Conservation (phyloP, 2,113 vertebrate species). For the Triplophysa dalaica region DNA sequence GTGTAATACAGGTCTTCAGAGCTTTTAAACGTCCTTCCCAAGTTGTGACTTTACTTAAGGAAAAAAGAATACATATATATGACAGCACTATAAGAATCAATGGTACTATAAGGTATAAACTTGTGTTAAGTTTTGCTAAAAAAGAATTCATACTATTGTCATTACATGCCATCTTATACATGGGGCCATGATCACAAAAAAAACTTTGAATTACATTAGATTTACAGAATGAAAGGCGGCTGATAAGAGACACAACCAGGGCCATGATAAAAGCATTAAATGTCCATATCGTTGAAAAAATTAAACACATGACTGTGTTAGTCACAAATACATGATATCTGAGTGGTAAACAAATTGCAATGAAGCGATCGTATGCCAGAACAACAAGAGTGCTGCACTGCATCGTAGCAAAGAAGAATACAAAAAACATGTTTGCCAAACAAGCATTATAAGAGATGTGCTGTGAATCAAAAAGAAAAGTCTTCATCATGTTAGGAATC, state of each 20-base stretch:
- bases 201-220: constrained; percentile 50
- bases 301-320: constrained; percentile 57
- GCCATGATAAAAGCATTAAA: constrained; percentile 37
- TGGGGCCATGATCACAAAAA: constrained; percentile 58
- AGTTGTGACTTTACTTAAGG: constrained; percentile 54
- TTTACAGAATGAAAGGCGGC: constrained; percentile 62
- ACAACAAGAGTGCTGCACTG: constrained; percentile 63
- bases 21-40: constrained; percentile 50
- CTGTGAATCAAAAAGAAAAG: constrained; percentile 62
- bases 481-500: constrained; percentile 69
- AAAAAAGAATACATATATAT: constrained; percentile 29
- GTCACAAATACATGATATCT: constrained; percentile 56
- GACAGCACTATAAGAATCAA: constrained; percentile 48
- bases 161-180: constrained; percentile 55
- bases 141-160: constrained; percentile 33
- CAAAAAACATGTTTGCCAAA: constrained; percentile 68
- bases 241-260: constrained; percentile 50
- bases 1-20: constrained; percentile 50
- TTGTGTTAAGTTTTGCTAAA: constrained; percentile 12
- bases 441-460: constrained; percentile 61
- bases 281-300: constrained; percentile 59
- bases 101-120: constrained; percentile 42
- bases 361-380: constrained; percentile 69
- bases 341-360: constrained; percentile 71
- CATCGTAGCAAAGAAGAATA: constrained; percentile 59